Evolutionary conservation across 2,797 vertebrate species (phyloP).

Genomic region (Nannoperca australis): DNA sequence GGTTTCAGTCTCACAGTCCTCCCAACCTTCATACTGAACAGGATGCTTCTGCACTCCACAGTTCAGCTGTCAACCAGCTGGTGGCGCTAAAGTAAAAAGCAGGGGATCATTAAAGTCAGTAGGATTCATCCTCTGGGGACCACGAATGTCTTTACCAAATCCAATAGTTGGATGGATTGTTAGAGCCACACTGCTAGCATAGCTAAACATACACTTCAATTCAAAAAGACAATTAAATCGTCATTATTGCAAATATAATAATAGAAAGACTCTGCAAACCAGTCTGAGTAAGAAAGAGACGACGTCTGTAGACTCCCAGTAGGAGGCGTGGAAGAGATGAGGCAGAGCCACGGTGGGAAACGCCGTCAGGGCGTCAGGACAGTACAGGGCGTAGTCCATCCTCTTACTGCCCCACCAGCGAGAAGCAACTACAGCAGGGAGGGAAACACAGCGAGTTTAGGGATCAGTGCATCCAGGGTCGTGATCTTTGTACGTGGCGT

Average conservation of each 20-base stretch:
- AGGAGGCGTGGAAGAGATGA: slow-evolving; percentile 97
- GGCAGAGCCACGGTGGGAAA: slow-evolving; percentile 95
- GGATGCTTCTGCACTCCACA: background rate
- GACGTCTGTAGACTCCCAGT: slow-evolving; percentile 97
- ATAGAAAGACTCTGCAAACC: slow-evolving; percentile 70
- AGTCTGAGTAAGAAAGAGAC: slow-evolving; percentile 96
- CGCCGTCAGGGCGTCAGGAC: slow-evolving; percentile 92
- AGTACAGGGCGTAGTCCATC: slow-evolving; percentile 94
- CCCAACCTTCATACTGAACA: slow-evolving; percentile 5
- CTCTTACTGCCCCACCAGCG: slow-evolving; percentile 96
- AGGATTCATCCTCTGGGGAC: no score
- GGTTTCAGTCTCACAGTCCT: background rate
- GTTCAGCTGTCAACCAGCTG: background rate
- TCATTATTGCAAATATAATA: no score
- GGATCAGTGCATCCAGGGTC: background rate
- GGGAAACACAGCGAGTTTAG: background rate
- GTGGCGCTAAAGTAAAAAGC: background rate
- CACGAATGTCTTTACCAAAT: background rate
- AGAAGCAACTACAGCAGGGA: slow-evolving; percentile 85
- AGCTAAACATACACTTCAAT: background rate
- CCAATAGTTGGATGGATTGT: background rate
- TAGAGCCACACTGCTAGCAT: background rate
- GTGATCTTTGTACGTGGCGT: background rate
- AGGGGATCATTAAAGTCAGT: no score
- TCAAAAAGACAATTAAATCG: background rate